A percentile compares a stretch with the other conserved stretches of the same genome.
These are phyloP conservation scores for Enteromius argenteus DNA, from an alignment of 2,797 vertebrate species.

Conservation along the genomic window DNA sequence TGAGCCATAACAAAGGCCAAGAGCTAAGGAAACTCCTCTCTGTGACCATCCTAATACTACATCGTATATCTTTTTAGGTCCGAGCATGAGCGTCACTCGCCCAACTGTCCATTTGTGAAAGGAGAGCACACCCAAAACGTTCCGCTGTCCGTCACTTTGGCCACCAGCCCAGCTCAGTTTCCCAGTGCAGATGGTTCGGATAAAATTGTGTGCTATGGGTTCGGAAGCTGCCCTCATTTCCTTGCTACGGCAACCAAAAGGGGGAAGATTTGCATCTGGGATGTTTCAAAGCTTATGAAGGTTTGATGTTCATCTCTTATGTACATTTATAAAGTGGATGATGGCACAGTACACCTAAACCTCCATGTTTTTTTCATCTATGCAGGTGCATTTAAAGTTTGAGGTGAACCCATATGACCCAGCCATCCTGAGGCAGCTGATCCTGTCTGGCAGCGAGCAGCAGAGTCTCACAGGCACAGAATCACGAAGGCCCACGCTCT, in stretches of 20 bases:
- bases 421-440: constrained; percentile 92
- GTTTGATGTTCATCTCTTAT: constrained; percentile 69
- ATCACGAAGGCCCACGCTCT: constrained; percentile 90
- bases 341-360: not conserved
- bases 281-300: constrained; percentile 99
- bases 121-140: constrained; percentile 99
- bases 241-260: constrained; percentile 95
- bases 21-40: not conserved
- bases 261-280: constrained; percentile 98
- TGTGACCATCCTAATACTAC: not conserved
- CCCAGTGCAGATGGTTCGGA: constrained; percentile 92
- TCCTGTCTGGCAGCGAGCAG: constrained; percentile 88
- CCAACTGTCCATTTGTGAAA: constrained; percentile 98
- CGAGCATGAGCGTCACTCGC: constrained; percentile 98
- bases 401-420: constrained; percentile 98
- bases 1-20: not conserved
- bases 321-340: not conserved
- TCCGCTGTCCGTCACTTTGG: constrained; percentile 95
- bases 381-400: constrained; percentile 97
- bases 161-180: constrained; percentile 96
- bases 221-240: constrained; percentile 97
- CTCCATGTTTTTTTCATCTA: constrained; percentile 16
- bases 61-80: constrained; percentile 81
- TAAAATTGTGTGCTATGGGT: constrained; percentile 95
- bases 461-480: constrained; percentile 85